These are phyloP conservation scores for Drosophila ficusphila DNA, from an alignment of 1,140 invertebrate genomes.

Conservation along the genomic window DNA sequence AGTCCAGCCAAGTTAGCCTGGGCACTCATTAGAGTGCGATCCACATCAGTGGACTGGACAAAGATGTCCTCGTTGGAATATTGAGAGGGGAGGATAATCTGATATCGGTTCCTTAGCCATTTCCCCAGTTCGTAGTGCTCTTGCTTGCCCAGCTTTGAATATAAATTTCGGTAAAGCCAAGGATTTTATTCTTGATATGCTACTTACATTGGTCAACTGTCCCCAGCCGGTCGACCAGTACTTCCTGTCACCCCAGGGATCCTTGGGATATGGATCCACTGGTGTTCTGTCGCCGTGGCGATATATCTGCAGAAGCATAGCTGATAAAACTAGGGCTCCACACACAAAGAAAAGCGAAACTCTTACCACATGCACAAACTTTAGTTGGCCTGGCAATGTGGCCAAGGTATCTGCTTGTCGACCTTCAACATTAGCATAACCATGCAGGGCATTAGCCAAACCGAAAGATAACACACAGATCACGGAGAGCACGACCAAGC, in stretches of 20 bases:
- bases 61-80: constrained; percentile 87
- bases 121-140: constrained; percentile 92
- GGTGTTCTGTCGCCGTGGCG: constrained; percentile 94
- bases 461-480: constrained; percentile 42
- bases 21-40: constrained; percentile 96
- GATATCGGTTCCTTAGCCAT: constrained; percentile 90
- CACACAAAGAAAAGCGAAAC: constrained; percentile 10
- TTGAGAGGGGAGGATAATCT: constrained; percentile 85
- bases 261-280: constrained; percentile 89
- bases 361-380: constrained; percentile 83
- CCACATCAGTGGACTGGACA: constrained; percentile 92
- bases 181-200: background rate
- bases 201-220: constrained; percentile 90
- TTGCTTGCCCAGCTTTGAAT: constrained; percentile 89
- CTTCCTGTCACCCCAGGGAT: constrained; percentile 89
- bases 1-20: constrained; percentile 92
- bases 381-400: constrained; percentile 63
- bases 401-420: constrained; percentile 1
- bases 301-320: constrained; percentile 85
- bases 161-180: background rate
- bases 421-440: constrained; percentile 9
- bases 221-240: constrained; percentile 92
- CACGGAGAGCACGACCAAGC: constrained; percentile 25
- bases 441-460: constrained; percentile 9
- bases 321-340: background rate